These are phyloP conservation scores for Amphiprion percula DNA, from an alignment of 2,113 vertebrate genomes.

Conservation along the genomic window DNA sequence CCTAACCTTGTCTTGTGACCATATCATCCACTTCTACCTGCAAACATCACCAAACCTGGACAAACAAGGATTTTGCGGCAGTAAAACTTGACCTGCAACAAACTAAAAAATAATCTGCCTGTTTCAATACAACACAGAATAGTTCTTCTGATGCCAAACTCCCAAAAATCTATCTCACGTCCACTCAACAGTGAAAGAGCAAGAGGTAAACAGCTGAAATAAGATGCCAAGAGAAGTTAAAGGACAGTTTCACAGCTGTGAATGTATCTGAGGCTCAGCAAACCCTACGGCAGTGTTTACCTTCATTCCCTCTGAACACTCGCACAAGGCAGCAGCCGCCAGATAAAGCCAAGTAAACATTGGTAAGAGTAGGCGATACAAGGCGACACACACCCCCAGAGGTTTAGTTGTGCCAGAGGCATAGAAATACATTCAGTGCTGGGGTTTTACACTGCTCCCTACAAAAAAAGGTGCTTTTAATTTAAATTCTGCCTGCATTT, in stretches of 20 bases:
- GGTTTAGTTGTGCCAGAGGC: conserved; percentile 1
- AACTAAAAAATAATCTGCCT: background rate
- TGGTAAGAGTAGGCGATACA: conserved; percentile 41
- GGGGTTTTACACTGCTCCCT: background rate
- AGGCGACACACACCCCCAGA: conserved; percentile 25
- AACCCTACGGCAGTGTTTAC: conserved; percentile 49
- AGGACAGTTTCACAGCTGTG: conserved; percentile 44
- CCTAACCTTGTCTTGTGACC: too few species aligned
- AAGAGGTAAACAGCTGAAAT: conserved; percentile 24
- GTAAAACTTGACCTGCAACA: too few species aligned
- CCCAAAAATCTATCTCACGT: conserved; percentile 11
- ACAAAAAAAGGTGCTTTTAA: background rate
- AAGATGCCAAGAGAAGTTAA: conserved; percentile 43
- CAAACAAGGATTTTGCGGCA: background rate
- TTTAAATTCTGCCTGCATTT: background rate
- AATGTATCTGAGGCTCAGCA: conserved; percentile 31
- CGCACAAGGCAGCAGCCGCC: conserved; percentile 34
- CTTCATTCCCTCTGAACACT: conserved; percentile 45
- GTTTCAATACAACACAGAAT: conserved; percentile 18
- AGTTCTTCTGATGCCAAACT: conserved; percentile 20
- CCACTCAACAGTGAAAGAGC: conserved; percentile 6
- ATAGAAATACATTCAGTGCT: conserved; percentile 4
- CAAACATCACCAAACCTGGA: background rate
- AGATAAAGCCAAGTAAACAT: conserved; percentile 57
- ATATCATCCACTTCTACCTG: background rate